A percentile compares a stretch with the other conserved stretches of the same genome.
These are phyloP conservation scores for Pseudocheirus occidentalis DNA, from an alignment of 2,797 vertebrate genomes.

Conservation along the genomic window DNA sequence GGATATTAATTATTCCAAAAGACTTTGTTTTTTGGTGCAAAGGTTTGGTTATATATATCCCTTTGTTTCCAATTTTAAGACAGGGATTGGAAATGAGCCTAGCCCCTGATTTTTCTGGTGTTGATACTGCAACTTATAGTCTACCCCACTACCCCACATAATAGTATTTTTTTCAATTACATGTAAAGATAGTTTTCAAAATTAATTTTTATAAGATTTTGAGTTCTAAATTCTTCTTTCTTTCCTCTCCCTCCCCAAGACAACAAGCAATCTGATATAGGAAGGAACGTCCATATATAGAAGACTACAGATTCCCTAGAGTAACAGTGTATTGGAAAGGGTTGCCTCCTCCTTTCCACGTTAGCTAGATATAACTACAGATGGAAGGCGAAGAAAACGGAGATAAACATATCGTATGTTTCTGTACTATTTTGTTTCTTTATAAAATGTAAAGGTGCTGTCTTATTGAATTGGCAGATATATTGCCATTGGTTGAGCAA, in stretches of 20 bases:
- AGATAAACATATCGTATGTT: neutral
- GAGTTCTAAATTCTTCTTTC: too few relatives aligned
- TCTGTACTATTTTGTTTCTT: neutral
- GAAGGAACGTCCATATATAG: neutral
- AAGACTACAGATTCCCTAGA: neutral
- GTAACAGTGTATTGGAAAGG: neutral
- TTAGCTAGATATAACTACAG: neutral
- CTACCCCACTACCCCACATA: neutral
- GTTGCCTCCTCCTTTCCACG: neutral
- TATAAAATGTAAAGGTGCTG: neutral
- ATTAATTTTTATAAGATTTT: too few relatives aligned
- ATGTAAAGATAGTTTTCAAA: too few relatives aligned
- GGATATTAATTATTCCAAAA: neutral
- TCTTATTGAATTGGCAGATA: neutral
- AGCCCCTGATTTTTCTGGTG: neutral
- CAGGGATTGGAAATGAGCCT: neutral
- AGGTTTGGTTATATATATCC: neutral
- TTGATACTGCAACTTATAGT: neutral
- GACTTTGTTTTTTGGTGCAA: neutral
- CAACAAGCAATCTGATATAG: too few relatives aligned
- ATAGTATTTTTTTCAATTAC: too few relatives aligned
- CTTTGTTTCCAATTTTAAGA: neutral
- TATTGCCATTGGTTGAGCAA: neutral
- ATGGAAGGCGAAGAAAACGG: neutral
- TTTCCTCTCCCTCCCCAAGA: too few relatives aligned